phyloP scores from a whole-genome alignment of 1,140 invertebrate genomes.

The Ridgeia piscesae region DNA sequence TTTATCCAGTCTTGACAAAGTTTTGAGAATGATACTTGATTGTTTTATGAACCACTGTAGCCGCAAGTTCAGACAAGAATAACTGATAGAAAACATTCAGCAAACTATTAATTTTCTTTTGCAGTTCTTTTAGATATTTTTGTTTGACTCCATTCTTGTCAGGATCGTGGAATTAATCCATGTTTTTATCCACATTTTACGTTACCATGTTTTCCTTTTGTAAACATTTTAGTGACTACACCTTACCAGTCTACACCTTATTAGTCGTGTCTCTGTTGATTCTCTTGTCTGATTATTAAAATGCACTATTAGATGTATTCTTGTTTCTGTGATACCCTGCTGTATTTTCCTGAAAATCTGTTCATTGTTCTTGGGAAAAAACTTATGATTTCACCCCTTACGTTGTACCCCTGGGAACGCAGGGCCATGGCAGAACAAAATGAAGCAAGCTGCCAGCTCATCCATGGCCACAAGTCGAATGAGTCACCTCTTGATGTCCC shows the following conservation, averaged over 20 bases:
- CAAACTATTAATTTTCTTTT: neutral
- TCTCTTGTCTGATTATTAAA: neutral
- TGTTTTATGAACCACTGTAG: neutral
- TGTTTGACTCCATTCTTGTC: neutral
- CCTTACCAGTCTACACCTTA: neutral
- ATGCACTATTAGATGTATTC: neutral
- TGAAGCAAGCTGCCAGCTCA: neutral
- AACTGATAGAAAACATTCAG: neutral
- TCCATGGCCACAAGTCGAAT: slow-evolving; percentile 4
- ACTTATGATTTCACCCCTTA: neutral
- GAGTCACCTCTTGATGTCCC: neutral
- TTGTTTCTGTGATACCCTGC: neutral
- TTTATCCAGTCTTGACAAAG: neutral
- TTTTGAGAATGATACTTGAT: neutral
- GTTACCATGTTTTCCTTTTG: neutral
- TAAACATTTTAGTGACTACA: neutral
- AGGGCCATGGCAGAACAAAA: slow-evolving; percentile 7
- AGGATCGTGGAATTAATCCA: neutral
- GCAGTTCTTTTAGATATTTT: neutral
- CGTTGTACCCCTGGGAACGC: neutral
- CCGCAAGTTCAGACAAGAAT: neutral
- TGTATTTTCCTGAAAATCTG: neutral
- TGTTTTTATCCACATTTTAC: neutral
- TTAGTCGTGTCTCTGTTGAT: neutral
- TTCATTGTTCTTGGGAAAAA: neutral